phyloP scores from a whole-genome alignment of 2,113 vertebrate species.

The Brachypodius melanocephalos region DNA sequence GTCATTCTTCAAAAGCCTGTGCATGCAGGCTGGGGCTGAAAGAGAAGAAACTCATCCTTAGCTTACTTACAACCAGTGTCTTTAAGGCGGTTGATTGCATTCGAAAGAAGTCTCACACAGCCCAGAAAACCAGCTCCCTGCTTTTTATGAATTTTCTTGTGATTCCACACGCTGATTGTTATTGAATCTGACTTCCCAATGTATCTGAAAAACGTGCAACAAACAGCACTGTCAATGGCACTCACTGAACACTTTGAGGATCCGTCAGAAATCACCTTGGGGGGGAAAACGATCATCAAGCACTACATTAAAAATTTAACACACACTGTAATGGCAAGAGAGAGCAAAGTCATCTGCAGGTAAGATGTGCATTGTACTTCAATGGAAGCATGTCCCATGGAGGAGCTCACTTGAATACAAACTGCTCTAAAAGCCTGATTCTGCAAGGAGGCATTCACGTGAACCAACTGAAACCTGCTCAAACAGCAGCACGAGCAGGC shows the following conservation, averaged over 20 bases:
- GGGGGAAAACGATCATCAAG: neutral
- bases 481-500: neutral
- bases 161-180: constrained; percentile 99
- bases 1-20: neutral
- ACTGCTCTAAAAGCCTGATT: neutral
- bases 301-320: neutral
- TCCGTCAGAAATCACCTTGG: neutral
- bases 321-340: neutral
- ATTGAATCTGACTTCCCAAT: constrained; percentile 97
- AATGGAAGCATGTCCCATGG: neutral
- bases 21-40: neutral
- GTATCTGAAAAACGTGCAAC: constrained; percentile 77
- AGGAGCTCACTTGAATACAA: neutral
- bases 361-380: neutral
- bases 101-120: constrained; percentile 96
- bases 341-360: neutral
- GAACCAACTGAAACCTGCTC: neutral
- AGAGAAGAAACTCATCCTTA: neutral
- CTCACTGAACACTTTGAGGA: neutral
- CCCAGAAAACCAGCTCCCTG: constrained; percentile 98
- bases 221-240: neutral
- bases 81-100: constrained; percentile 97
- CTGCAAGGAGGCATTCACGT: neutral
- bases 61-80: constrained; percentile 96
- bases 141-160: constrained; percentile 99